Conservation (phyloP, 1,140 invertebrate species). For the Amyelois transitella region DNA sequence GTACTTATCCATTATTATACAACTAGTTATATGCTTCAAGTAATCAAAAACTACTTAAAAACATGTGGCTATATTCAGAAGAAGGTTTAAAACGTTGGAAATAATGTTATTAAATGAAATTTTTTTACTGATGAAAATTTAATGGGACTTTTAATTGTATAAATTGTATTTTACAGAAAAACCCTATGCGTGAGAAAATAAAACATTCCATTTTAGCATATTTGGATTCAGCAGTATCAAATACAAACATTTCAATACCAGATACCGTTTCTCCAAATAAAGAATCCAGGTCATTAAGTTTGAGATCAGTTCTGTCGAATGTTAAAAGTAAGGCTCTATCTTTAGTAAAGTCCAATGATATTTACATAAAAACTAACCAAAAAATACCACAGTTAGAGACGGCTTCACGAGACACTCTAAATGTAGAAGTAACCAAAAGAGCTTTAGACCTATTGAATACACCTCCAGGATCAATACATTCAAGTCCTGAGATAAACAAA, state of each 20-base stretch:
- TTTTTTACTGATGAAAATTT: no score
- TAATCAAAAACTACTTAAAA: no score
- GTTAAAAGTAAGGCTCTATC: conserved; percentile 74
- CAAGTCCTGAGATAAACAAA: conserved; percentile 26
- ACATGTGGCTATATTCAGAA: no score
- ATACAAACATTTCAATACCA: conserved; percentile 15
- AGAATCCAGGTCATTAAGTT: conserved; percentile 43
- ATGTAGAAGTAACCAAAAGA: conserved; percentile 39
- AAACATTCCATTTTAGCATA: conserved; percentile 69
- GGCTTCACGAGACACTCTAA: conserved; percentile 3
- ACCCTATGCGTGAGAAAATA: conserved; percentile 66
- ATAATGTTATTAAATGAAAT: no score
- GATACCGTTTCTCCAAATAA: conserved; percentile 38
- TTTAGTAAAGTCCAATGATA: conserved; percentile 67
- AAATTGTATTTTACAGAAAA: conserved; percentile 68
- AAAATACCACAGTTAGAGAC: conserved; percentile 6
- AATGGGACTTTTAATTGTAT: no score
- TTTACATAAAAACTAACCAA: conserved; percentile 21
- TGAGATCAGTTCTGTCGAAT: conserved; percentile 63
- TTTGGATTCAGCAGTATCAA: conserved; percentile 58
- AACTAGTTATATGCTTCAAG: no score
- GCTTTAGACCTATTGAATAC: conserved; percentile 45
- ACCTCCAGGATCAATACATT: conserved; percentile 40
- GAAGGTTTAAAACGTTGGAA: no score
- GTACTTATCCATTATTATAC: no score